phyloP scores from a whole-genome alignment of 2,113 vertebrate species.

The Rhombomys opimus region DNA sequence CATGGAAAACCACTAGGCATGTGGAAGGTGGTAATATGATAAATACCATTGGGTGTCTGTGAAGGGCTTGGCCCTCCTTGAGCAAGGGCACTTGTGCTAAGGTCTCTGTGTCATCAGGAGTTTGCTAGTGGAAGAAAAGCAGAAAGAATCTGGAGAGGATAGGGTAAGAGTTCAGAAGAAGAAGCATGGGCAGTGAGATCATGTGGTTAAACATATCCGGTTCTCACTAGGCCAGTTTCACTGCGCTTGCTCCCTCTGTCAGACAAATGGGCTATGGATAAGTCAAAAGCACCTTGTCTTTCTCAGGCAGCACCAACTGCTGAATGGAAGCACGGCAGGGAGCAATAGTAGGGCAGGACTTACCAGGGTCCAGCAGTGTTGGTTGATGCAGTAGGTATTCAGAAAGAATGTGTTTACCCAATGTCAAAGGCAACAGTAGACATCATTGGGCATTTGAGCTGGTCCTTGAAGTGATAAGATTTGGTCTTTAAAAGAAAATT shows the following conservation, averaged over 20 bases:
- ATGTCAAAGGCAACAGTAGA: too few relatives aligned
- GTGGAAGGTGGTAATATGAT: not conserved
- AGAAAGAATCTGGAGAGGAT: not conserved
- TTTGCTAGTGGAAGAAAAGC: accelerated
- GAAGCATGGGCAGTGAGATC: not conserved
- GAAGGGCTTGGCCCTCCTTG: not conserved
- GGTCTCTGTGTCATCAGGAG: not conserved
- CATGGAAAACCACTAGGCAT: not conserved
- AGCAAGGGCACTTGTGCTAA: not conserved
- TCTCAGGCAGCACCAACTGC: too few relatives aligned
- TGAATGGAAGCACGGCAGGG: not conserved
- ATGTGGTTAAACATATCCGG: accelerated
- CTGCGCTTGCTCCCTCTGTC: too few relatives aligned
- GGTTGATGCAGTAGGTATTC: not conserved
- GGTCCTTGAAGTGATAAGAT: not conserved
- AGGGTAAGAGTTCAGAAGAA: too few relatives aligned
- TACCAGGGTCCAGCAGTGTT: accelerated
- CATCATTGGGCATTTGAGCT: not conserved
- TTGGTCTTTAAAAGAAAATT: not conserved
- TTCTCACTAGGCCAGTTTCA: not conserved
- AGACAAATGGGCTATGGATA: not conserved
- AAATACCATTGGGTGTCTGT: not conserved
- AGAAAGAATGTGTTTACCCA: not conserved
- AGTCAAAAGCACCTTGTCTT: accelerated
- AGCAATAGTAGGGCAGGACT: accelerated